Base-by-base conservation (phyloP, 1,140 invertebrate genomes). In the Polypedilum vanderplanki region DNA sequence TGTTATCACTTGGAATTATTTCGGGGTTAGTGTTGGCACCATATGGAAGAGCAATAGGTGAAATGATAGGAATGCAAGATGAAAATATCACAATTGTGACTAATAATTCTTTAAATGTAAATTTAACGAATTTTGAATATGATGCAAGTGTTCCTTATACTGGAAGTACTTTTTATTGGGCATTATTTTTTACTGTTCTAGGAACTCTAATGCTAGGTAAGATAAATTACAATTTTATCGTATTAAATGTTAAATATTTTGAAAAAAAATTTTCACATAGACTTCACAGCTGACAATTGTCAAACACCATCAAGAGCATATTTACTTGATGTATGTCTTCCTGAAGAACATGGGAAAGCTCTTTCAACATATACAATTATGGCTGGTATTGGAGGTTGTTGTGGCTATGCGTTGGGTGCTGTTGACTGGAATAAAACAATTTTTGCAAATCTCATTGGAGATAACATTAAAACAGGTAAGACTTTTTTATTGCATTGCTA, bases 261-360 rank as follows among this genome's bases (percentile, higher is more conserved):
- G n/a, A n/a, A n/a, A n/a, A n/a, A n/a, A n/a, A n/a, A n/a, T 33
- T 33, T 33, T 33, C n/a, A n/a, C n/a, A 33, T 33, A 33, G 93
- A 95, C 80, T 93, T 94, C 79, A 90, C 93, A 81, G 92, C 92
- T 1, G 93, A 95, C 77, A 91, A 92, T 17, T 93, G 91, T 78
- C 93, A 95, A 78, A 92, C 91, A 77, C 93, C 93, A 0, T 86
- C 90, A 0, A 84, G 93, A 77, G 90, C 93, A 22, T 94, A 93
- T 82, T 84, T 95, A n/a, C 84, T 95, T 8, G 93, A 95, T 77
- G 88, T 94, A 57, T 90, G 89, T 40, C 79, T 91, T 75, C 89
- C 91, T 78, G 90, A 91, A 81, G 93, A 95, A 79, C 93, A 95
- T 79, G 87, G 90, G 0, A 85, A 85, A 75, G 93, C 92, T 0